Evolutionary conservation across 2,797 vertebrate genomes (phyloP), one percentile per base, ranked within the genome.

Genomic region (Aldrovandia affinis): DNA sequence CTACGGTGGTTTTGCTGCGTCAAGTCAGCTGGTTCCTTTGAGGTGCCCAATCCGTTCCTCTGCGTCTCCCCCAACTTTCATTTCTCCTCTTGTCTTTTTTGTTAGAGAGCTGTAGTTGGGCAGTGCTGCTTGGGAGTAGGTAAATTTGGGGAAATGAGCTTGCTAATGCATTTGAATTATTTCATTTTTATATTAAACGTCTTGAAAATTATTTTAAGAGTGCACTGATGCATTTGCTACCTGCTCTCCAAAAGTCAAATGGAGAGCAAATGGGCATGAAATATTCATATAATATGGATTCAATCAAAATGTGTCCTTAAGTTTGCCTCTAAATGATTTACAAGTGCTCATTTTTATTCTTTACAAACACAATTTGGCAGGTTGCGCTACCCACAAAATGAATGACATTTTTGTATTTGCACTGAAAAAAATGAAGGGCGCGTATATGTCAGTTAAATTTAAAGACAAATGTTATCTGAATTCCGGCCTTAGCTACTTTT

Each of bases 121-220:
- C 52, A 59, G 59, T 12, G 42, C 30, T 18, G 50, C 47, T 9
- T 25, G 25, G 81, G 68, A 83, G n/a, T n/a, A 28, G 65, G 39
- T 79, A 47, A 63, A 52, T 81, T n/a, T 50, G n/a, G 30, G 47
- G 89, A 93, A 91, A 93, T 92, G 91, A 94, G 88, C 87, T 89
- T 50, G 87, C 87, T 95, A 94, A 95, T 93, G 90, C 92, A 89
- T 89, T 86, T 84, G 84, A 84, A 91, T 92, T 90, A 86, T 93
- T 93, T 90, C 91, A 92, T 92, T 92, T 94, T 94, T 90, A 93
- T 93, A 87, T 87, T 86, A 81, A 57, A 85, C 85, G 86, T 88
- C n/a, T n/a, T n/a, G n/a, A n/a, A 90, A 91, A 91, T 90, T 85
- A 87, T 90, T 81, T 85, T 82, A 91, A 87, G 79, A 88, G 88